These are phyloP conservation scores for Burhinus oedicnemus DNA, from an alignment of 2,113 vertebrate genomes.

Conservation along the genomic window DNA sequence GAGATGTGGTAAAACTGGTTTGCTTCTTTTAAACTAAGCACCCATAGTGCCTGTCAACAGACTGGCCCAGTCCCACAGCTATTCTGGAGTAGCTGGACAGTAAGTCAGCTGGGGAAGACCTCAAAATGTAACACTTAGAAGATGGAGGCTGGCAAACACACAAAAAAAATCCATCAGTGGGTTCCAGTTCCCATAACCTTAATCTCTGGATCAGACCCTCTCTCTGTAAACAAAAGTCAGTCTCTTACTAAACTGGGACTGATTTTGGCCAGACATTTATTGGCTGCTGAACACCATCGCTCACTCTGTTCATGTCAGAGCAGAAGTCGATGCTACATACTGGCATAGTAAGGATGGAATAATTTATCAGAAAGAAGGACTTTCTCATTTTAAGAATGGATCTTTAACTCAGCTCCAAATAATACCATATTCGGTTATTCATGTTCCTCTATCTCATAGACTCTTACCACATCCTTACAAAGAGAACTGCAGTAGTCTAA, in stretches of 20 bases:
- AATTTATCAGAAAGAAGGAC: background rate
- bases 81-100: background rate
- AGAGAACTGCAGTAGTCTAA: background rate
- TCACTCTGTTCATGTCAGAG: background rate
- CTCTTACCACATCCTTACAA: background rate
- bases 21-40: background rate
- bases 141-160: background rate
- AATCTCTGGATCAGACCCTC: background rate
- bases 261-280: background rate
- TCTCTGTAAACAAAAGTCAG: background rate
- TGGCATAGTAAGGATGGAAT: background rate
- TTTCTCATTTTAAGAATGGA: background rate
- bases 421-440: background rate
- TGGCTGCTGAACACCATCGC: background rate
- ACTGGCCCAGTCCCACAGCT: rapidly evolving
- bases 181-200: background rate
- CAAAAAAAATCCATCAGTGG: background rate
- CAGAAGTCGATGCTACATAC: background rate
- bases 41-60: background rate
- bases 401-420: background rate
- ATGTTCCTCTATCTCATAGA: background rate
- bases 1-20: background rate
- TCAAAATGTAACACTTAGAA: background rate
- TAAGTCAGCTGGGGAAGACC: background rate
- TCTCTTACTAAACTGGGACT: background rate